Evolutionary conservation across 1,140 invertebrate species (phyloP).

Genomic region (Microplitis mediator): DNA sequence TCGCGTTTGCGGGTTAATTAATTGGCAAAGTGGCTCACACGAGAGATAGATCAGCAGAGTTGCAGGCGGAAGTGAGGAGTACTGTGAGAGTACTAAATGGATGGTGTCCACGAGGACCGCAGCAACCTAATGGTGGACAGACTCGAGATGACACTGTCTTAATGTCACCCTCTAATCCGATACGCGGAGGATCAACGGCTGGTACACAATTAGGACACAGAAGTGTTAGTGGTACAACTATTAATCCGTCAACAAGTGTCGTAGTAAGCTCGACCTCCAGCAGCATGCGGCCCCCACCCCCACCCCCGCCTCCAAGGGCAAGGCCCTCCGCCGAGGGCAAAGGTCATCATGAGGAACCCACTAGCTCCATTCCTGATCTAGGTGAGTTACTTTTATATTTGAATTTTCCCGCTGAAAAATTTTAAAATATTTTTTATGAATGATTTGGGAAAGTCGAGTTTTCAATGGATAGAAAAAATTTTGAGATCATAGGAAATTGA

Average conservation of each 20-base stretch:
- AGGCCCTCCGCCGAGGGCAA: conserved; percentile 55
- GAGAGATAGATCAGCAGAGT: conserved; percentile 53
- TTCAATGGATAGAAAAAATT: too few species aligned
- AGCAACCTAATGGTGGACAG: conserved; percentile 18
- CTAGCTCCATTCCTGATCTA: conserved; percentile 83
- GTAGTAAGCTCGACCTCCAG: conserved; percentile 60
- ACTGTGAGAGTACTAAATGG: conserved; percentile 59
- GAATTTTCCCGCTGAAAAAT: neutral
- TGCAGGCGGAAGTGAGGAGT: conserved; percentile 60
- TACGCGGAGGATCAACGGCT: conserved; percentile 35
- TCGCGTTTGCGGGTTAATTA: conserved; percentile 45
- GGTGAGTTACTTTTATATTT: conserved; percentile 65
- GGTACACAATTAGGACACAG: conserved; percentile 29
- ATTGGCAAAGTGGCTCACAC: conserved; percentile 57
- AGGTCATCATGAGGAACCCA: conserved; percentile 73
- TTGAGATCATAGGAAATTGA: too few species aligned
- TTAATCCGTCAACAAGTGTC: conserved; percentile 42
- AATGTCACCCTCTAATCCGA: conserved; percentile 57
- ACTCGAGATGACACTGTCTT: conserved; percentile 53
- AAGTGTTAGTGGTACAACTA: conserved; percentile 35
- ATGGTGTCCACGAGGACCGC: conserved; percentile 54
- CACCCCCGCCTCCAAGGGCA: conserved; percentile 62
- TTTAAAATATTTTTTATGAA: neutral
- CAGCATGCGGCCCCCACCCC: conserved; percentile 64
- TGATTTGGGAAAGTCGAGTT: too few species aligned